phyloP scores from a whole-genome alignment of 2,888 invertebrate genomes.

The Drosophila limbata region DNA sequence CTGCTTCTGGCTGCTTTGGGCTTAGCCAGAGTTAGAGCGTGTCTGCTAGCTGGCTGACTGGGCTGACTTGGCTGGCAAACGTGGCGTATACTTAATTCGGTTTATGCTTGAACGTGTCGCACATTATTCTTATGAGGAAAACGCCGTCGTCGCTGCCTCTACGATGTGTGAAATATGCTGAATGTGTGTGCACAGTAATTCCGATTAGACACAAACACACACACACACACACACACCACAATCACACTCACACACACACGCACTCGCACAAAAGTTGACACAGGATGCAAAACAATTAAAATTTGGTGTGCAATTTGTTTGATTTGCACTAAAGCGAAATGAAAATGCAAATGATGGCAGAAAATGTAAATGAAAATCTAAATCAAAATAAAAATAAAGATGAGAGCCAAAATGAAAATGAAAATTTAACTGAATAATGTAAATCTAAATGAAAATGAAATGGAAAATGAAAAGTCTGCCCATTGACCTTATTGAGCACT shows the following conservation, averaged over 20 bases:
- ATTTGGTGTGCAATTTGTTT: conserved; percentile 67
- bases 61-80: conserved; percentile 64
- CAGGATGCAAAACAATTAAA: conserved; percentile 64
- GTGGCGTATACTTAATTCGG: conserved; percentile 80
- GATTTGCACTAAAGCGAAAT: conserved; percentile 69
- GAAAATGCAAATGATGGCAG: conserved; percentile 59
- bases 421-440: conserved; percentile 34
- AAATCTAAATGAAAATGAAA: conserved; percentile 4
- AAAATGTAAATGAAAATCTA: conserved; percentile 8
- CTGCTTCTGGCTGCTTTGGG: neutral
- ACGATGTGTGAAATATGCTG: conserved; percentile 80
- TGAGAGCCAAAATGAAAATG: conserved; percentile 16
- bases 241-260: neutral
- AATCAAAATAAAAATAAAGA: conserved; percentile 36
- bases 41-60: conserved; percentile 39
- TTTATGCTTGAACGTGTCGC: conserved; percentile 78
- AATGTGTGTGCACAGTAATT: conserved; percentile 74
- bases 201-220: conserved; percentile 58
- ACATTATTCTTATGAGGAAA: conserved; percentile 70
- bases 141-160: conserved; percentile 35
- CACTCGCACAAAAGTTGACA: conserved; percentile 34
- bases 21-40: conserved; percentile 17
- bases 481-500: conserved; percentile 75
- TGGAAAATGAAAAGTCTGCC: conserved; percentile 42
- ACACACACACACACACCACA: conserved; percentile 7